Percentiles rank a stretch among this genome's conserved stretches.
Conservation (phyloP, 2,888 invertebrate genomes). For the Cremastinae sp. region DNA sequence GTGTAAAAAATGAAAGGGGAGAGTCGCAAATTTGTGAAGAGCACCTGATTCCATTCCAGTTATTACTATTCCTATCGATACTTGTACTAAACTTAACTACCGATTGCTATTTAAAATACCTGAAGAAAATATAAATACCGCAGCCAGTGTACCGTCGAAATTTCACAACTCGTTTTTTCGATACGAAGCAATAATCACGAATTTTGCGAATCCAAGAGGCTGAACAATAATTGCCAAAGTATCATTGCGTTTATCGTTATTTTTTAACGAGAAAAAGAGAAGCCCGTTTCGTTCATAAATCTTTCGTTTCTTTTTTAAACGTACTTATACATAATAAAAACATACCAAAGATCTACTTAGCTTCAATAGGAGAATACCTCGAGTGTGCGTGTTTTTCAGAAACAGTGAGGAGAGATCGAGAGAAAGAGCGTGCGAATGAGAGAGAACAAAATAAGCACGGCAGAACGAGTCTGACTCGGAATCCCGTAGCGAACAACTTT, state of each 20-base stretch:
- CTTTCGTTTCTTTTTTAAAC: constrained; percentile 64
- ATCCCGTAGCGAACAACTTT: constrained; percentile 51
- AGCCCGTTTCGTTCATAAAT: no score
- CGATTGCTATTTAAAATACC: constrained; percentile 19
- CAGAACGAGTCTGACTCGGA: constrained; percentile 67
- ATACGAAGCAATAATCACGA: constrained; percentile 60
- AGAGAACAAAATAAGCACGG: constrained; percentile 38
- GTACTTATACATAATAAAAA: constrained; percentile 65
- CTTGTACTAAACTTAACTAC: constrained; percentile 46
- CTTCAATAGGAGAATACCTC: constrained; percentile 63
- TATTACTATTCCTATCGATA: constrained; percentile 49
- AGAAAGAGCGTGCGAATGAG: constrained; percentile 28
- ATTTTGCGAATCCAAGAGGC: constrained; percentile 76
- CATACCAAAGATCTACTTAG: constrained; percentile 70
- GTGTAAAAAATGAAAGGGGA: constrained; percentile 26
- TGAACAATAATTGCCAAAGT: constrained; percentile 80
- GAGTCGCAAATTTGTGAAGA: constrained; percentile 52
- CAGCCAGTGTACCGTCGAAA: constrained; percentile 56
- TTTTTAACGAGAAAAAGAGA: constrained; percentile 17
- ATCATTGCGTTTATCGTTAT: constrained; percentile 71
- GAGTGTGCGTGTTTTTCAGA: constrained; percentile 60
- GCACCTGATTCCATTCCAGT: constrained; percentile 57
- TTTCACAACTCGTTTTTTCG: constrained; percentile 48
- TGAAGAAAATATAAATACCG: constrained; percentile 38
- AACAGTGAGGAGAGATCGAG: constrained; percentile 62